Evolutionary conservation across 2,797 vertebrate species (phyloP).

Genomic region (Clarias fuscus): DNA sequence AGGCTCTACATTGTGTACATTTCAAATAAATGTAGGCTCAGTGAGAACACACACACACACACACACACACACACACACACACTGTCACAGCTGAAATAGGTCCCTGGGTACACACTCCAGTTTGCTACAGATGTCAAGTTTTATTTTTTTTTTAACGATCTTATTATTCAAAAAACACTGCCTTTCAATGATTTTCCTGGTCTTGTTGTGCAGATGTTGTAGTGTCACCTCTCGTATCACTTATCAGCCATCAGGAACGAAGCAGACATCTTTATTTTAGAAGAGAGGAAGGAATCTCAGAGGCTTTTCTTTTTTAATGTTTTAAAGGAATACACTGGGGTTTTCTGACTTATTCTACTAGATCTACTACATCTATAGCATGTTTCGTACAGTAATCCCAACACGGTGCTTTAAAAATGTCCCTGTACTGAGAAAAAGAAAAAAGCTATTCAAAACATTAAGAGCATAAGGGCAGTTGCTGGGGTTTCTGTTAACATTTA

Average conservation of each 20-base stretch:
- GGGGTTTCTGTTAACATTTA: neutral
- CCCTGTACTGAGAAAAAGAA: neutral
- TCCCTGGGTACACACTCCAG: constrained; percentile 27
- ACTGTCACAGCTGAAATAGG: constrained; percentile 22
- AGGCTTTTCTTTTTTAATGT: neutral
- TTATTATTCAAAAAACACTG: constrained; percentile 8
- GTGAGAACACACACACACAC: constrained; percentile 2
- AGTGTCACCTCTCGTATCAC: neutral
- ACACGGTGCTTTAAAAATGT: neutral
- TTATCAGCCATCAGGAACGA: neutral
- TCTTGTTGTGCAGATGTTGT: constrained; percentile 14
- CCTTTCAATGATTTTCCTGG: constrained; percentile 1
- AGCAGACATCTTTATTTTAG: constrained; percentile 7
- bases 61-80: neutral
- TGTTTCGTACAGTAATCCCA: neutral
- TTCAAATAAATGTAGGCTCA: constrained; percentile 21
- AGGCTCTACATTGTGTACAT: constrained; percentile 33
- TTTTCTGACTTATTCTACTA: neutral
- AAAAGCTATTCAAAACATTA: neutral
- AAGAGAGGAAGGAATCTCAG: neutral
- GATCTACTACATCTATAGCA: neutral
- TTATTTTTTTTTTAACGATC: constrained; percentile 2
- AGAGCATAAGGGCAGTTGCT: neutral
- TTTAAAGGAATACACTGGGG: neutral
- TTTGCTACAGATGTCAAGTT: constrained; percentile 34